Evolutionary conservation across 2,113 vertebrate species (phyloP).

Genomic region (Triplophysa rosa): DNA sequence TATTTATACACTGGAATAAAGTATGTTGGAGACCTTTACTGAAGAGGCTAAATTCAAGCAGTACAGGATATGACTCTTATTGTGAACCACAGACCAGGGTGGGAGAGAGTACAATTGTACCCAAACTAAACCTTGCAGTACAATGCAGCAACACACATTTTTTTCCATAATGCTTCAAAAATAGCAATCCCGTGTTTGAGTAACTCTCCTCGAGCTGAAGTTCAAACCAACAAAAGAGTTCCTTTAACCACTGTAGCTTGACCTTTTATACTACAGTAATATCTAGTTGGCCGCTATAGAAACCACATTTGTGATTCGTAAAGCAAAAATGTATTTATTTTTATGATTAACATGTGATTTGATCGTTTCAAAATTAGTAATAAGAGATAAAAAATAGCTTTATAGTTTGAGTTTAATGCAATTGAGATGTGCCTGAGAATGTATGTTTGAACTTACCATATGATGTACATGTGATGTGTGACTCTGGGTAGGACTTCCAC

Average conservation of each 20-base stretch:
- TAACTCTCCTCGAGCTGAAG: not conserved
- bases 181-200: constrained; percentile 1
- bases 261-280: not conserved
- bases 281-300: not conserved
- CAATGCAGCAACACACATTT: constrained; percentile 13
- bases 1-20: not conserved
- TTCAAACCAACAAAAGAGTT: not conserved
- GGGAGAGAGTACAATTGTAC: constrained; percentile 20
- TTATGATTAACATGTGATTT: not conserved
- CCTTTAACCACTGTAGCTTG: not conserved
- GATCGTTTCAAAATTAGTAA: not conserved
- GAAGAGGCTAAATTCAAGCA: constrained; percentile 2
- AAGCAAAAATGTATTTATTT: too few species aligned
- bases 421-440: not conserved
- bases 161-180: constrained; percentile 35
- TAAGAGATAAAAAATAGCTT: not conserved
- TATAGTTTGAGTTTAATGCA: not conserved
- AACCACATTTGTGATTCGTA: not conserved
- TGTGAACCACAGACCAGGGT: constrained; percentile 54
- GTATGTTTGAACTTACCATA: constrained; percentile 75
- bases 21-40: not conserved
- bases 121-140: constrained; percentile 33
- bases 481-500: constrained; percentile 86
- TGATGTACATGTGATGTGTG: constrained; percentile 78
- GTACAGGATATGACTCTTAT: constrained; percentile 60